Base-by-base conservation (phyloP, 1,140 invertebrate genomes). In the Lepidostoma basale region DNA sequence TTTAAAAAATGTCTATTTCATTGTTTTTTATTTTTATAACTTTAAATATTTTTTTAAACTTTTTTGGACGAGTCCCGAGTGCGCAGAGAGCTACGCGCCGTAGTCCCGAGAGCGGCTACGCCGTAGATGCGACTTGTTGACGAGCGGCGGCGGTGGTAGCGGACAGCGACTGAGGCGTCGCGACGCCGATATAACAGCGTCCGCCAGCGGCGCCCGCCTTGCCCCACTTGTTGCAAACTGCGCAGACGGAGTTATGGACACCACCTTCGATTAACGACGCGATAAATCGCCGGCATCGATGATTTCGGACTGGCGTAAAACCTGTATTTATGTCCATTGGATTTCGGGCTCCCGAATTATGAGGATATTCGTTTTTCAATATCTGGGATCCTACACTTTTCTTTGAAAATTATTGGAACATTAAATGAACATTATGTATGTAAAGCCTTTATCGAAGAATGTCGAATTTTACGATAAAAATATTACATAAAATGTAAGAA, bases 91-190 rank as follows among this genome's bases (percentile, higher is more conserved):
- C 16, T 3, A 22, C 44, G 20, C 44, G 44, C 20, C 44, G 44
- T 47, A 4, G 20, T 4, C 3, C 5, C 33, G n/a, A n/a, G n/a
- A n/a, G n/a, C n/a, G n/a, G n/a, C n/a, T 2, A 5, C 33, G 33
- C 33, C 33, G 20, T 1, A 22, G 20, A n/a, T n/a, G n/a, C n/a
- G n/a, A n/a, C n/a, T n/a, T n/a, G n/a, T n/a, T n/a, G n/a, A 18
- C 44, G 44, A 47, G 44, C n/a, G 44, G 18, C 44, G 44, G 12
- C 5, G 44, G 16, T 47, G 18, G 44, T 47, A 47, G 44, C 20
- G 44, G 44, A 22, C n/a, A 47, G 44, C 44, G 44, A 47, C 44
- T 47, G 44, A 47, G 20, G 44, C 44, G 20, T 22, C 16, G 20
- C 16, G 5, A 12, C 44, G 44, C 33, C 33, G 33, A 9, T 36